Base-by-base conservation (phyloP, 1,140 invertebrate genomes). In the Zaprionus capensis region DNA sequence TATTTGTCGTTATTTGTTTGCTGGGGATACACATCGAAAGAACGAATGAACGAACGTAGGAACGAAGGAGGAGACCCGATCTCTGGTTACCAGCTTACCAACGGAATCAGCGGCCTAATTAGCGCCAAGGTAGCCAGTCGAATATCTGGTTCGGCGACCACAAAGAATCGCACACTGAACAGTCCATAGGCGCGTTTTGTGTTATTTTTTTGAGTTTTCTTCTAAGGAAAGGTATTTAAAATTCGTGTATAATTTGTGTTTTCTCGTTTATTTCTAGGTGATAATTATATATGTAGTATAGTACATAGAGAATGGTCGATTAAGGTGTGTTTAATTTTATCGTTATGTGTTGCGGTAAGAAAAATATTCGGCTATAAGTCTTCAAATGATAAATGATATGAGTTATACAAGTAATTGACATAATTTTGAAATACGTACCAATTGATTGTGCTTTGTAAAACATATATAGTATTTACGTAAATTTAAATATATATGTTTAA, bases 381-480 rank as follows among this genome's bases (percentile, higher is more conserved):
- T 73, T 56, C 2, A 87, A 87, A 87, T 70, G n/a, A 88, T 62
- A 88, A 78, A 22, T 62, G 26, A 67, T 66, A 78, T 76, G 41
- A 46, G 41, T 26, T 61, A 76, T 76, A 71, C 46, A 76, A 71
- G 68, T 71, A 88, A 58, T 68, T 73, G 49, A 78, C 69, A 80
- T 78, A 92, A 92, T 92, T 92, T 92, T 92, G 86, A 92, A 91
- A 92, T 92, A 92, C 91, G 63, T 92, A 92, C 91, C 91, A 92
- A 92, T 92, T 79, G 67, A 75, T 75, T 88, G 86, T 84, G 91
- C 82, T 91, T 81, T 88, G 65, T 81, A 68, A 83, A 83, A 78
- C 59, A 77, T 78, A 83, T 78, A 57, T 62, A 55, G 55, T 76
- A 72, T 71, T 46, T 44, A 2, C 5, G n/a, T 46, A 46, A 46